phyloP scores from a whole-genome alignment of 2,797 vertebrate species.

The Sciurus vulgaris region DNA sequence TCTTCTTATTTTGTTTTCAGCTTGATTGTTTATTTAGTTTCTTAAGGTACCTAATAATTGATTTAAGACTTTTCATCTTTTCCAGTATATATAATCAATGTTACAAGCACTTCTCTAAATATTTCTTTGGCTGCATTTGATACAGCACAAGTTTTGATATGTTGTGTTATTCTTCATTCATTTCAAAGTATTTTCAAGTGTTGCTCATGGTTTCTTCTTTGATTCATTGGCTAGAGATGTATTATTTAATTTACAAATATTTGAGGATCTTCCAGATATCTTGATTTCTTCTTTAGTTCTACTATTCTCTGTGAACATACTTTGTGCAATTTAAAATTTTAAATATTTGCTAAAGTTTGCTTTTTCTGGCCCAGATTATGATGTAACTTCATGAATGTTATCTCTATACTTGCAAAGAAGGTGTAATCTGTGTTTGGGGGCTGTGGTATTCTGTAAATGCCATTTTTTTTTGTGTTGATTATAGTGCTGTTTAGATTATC shows the following conservation, averaged over 20 bases:
- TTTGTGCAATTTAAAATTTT: neutral
- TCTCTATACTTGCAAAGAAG: neutral
- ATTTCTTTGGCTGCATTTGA: neutral
- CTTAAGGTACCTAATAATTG: neutral
- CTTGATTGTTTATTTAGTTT: neutral
- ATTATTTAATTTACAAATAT: neutral
- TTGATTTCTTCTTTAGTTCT: neutral
- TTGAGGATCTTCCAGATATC: neutral
- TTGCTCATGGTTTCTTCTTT: neutral
- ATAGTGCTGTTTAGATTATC: neutral
- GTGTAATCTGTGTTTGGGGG: neutral
- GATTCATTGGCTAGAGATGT: neutral
- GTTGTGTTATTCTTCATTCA: neutral
- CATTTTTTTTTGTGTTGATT: neutral
- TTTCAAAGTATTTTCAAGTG: slow-evolving; percentile 6
- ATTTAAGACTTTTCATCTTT: neutral
- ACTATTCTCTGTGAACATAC: neutral
- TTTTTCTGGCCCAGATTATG: neutral
- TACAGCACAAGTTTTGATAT: neutral
- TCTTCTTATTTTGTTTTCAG: neutral
- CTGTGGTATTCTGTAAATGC: neutral
- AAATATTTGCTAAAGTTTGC: neutral
- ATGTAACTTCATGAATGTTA: neutral
- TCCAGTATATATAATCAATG: neutral
- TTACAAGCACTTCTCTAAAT: neutral